Evolutionary conservation across 2,113 vertebrate genomes (phyloP).

Genomic region (Halcyon senegalensis): DNA sequence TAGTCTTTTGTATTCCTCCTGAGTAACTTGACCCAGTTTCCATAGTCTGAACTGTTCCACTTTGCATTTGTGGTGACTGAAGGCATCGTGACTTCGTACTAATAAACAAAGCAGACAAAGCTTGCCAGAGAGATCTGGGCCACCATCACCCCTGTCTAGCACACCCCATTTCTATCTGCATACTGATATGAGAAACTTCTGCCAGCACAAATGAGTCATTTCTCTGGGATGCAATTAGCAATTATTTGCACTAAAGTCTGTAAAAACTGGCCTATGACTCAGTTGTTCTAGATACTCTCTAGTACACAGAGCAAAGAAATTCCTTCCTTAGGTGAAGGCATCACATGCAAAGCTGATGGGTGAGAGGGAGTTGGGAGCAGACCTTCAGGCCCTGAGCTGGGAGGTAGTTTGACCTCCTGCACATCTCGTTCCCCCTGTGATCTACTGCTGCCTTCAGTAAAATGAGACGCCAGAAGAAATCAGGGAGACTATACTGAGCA

Average conservation of each 20-base stretch:
- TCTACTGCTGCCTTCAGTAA: neutral
- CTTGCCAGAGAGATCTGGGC: neutral
- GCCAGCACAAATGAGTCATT: neutral
- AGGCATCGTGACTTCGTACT: neutral
- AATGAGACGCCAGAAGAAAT: neutral
- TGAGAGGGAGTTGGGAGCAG: neutral
- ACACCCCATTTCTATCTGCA: neutral
- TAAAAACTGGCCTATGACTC: neutral
- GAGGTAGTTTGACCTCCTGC: neutral
- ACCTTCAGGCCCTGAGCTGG: neutral
- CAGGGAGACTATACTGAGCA: neutral
- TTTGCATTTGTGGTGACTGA: neutral
- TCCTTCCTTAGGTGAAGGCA: neutral
- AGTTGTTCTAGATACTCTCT: neutral
- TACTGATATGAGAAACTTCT: neutral
- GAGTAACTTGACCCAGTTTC: neutral
- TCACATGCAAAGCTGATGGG: too few relatives aligned
- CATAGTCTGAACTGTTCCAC: neutral
- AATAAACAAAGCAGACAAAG: neutral
- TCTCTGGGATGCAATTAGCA: neutral
- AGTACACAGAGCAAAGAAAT: neutral
- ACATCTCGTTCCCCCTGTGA: accelerated
- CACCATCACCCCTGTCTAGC: neutral
- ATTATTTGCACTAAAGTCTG: neutral
- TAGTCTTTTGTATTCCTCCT: neutral